Evolutionary conservation across 2,888 invertebrate genomes (phyloP), one percentile per base, ranked within the genome.

Genomic region (Didymodactylos carnosus): DNA sequence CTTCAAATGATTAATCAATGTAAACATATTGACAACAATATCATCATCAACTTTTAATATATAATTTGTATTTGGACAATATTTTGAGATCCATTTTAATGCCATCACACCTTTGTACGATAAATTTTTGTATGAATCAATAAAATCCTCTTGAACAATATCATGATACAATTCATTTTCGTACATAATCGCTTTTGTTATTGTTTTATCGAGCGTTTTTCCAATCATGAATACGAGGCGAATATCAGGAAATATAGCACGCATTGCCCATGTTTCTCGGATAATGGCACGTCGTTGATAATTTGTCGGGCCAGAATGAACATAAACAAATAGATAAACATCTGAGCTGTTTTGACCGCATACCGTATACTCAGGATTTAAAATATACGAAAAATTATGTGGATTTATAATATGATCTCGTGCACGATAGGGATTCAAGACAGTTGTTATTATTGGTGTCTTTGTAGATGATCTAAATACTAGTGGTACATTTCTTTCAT

Each of bases 1-100:
- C 35, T 39, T 74, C 23, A 74, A 62, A 29, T 74, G 74, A 39
- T 72, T 53, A 1, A 46, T 39, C 4, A 74, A 43, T 7, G 78
- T 77, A 70, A 90, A 82, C 81, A 82, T 80, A 75, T 84, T 83
- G 19, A 84, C 81, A 75, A 84, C 80, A 62, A 84, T 83, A 75
- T 85, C 85, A 77, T 85, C 85, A 75, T 85, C 85, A 0, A 83
- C 80, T 77, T 85, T 85, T n/a, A 85, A 78, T 7, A 85, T 79
- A 77, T 80, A 83, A 23, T 78, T 77, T 0, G 81, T 80, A 41
- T 80, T 76, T 5, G 75, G 76, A 77, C 85, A 85, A 76, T 80
- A 80, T 27, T 77, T 79, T 3, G 81, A 78, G 6, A 83, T 80
- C 85, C 85, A 85, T 76, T 83, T 80, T 29, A 82, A 76, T 0